These are phyloP conservation scores for Formica selysi DNA, from an alignment of 1,140 invertebrate genomes.

Conservation along the genomic window DNA sequence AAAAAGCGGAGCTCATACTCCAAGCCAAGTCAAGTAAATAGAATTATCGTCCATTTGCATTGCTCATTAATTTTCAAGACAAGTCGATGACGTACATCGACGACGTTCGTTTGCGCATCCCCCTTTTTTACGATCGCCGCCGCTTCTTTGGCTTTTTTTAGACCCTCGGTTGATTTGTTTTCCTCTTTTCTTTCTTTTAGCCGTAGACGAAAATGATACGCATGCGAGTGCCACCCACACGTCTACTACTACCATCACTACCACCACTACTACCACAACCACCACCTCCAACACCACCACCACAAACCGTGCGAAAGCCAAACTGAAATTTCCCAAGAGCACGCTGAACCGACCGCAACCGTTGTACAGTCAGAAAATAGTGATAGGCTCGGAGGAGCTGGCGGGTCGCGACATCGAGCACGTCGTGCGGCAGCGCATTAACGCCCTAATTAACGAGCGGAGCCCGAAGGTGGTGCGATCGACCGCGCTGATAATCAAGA, in stretches of 20 bases:
- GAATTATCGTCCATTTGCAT: not conserved
- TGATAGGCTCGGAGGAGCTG: slow-evolving; percentile 85
- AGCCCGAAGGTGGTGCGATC: slow-evolving; percentile 84
- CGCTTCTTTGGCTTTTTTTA: slow-evolving; percentile 82
- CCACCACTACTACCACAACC: slow-evolving; percentile 70
- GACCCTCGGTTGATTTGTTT: slow-evolving; percentile 82
- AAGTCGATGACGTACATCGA: slow-evolving; percentile 4
- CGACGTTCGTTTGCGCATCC: not conserved
- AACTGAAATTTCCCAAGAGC: slow-evolving; percentile 84
- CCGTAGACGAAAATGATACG: slow-evolving; percentile 86
- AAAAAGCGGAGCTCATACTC: not conserved
- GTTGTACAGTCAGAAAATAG: slow-evolving; percentile 85
- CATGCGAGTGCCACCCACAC: slow-evolving; percentile 85
- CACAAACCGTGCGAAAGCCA: slow-evolving; percentile 82
- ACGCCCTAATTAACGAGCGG: slow-evolving; percentile 80
- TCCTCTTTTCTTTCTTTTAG: slow-evolving; percentile 86
- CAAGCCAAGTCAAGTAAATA: not conserved
- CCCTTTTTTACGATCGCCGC: slow-evolving; percentile 1
- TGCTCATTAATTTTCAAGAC: not conserved
- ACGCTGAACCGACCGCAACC: slow-evolving; percentile 82
- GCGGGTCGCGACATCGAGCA: slow-evolving; percentile 83
- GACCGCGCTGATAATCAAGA: slow-evolving; percentile 85
- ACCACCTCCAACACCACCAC: slow-evolving; percentile 80
- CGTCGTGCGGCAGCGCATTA: slow-evolving; percentile 83
- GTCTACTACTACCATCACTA: slow-evolving; percentile 73